Percentiles rank a stretch among this genome's conserved stretches.
Conservation (phyloP, 1,140 invertebrate species). For the Archegozetes longisetosus region DNA sequence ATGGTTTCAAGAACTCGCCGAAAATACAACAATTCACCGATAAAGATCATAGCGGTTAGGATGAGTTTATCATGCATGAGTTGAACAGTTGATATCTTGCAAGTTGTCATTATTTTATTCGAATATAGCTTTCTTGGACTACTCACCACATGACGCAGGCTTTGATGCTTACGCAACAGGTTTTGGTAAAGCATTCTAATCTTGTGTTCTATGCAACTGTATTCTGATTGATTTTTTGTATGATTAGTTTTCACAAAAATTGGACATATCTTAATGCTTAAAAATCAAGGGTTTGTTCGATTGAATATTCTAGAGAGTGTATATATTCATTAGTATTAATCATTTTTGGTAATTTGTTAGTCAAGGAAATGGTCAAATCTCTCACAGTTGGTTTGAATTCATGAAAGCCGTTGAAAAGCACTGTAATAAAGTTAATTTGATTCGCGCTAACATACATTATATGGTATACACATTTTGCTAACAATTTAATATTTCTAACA, state of each 20-base stretch:
- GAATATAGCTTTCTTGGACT: slow-evolving; percentile 21
- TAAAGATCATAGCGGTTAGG: not conserved
- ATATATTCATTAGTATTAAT: not conserved
- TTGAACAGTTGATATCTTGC: slow-evolving; percentile 3
- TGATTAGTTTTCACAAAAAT: not conserved
- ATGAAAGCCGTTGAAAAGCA: not conserved
- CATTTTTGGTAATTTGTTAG: not conserved
- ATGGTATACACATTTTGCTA: not conserved
- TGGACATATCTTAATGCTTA: not conserved
- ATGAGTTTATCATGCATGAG: not conserved
- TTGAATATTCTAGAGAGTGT: too few relatives aligned
- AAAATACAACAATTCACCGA: not conserved
- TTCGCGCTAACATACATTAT: not conserved
- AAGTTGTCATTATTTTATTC: slow-evolving; percentile 4
- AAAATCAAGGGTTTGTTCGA: not conserved
- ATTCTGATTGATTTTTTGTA: not conserved
- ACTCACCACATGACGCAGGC: slow-evolving; percentile 48
- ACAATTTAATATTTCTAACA: not conserved
- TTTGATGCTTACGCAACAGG: slow-evolving; percentile 57
- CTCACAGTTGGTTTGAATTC: not conserved
- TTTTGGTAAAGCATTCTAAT: slow-evolving; percentile 29
- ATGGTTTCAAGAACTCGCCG: not conserved
- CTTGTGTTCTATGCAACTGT: too few relatives aligned
- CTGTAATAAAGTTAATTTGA: slow-evolving; percentile 1
- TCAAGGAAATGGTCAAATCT: not conserved